Conservation (phyloP, 2,797 vertebrate genomes). For the Chelidonichthys spinosus region DNA sequence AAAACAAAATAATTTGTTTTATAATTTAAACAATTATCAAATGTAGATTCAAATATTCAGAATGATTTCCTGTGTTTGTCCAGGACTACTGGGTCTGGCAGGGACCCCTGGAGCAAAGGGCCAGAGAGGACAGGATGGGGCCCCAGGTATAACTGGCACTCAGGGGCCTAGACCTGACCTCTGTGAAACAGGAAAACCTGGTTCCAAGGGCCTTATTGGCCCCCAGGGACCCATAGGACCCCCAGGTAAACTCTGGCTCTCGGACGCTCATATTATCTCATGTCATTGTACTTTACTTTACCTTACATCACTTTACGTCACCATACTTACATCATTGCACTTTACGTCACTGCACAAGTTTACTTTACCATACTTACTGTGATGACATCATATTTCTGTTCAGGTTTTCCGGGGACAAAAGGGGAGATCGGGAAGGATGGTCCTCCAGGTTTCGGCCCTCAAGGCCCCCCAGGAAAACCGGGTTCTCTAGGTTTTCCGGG, state of each 20-base stretch:
- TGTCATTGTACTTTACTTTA: background rate
- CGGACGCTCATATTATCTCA: background rate
- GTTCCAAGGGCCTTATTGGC: conserved; percentile 49
- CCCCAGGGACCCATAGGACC: conserved; percentile 57
- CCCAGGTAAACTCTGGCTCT: conserved; percentile 52
- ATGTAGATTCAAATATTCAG: background rate
- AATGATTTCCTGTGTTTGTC: background rate
- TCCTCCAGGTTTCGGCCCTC: conserved; percentile 52
- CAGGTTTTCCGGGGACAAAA: conserved; percentile 77
- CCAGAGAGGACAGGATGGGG: conserved; percentile 70
- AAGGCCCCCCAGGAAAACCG: conserved; percentile 66
- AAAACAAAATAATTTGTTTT: background rate
- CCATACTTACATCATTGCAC: background rate
- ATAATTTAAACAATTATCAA: background rate
- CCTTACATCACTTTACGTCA: background rate
- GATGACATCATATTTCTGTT: background rate
- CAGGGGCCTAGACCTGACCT: conserved; percentile 27
- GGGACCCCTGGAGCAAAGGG: conserved; percentile 72
- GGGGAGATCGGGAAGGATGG: conserved; percentile 68
- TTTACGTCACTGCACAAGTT: background rate
- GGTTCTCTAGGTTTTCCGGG: conserved; percentile 74
- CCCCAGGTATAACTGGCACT: conserved; percentile 59
- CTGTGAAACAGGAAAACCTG: conserved; percentile 55
- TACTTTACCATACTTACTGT: background rate
- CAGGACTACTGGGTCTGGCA: conserved; percentile 61